Percentiles rank a stretch among this genome's conserved stretches.
Conservation (phyloP, 2,797 vertebrate species). For the Notoglanidium macrostoma region DNA sequence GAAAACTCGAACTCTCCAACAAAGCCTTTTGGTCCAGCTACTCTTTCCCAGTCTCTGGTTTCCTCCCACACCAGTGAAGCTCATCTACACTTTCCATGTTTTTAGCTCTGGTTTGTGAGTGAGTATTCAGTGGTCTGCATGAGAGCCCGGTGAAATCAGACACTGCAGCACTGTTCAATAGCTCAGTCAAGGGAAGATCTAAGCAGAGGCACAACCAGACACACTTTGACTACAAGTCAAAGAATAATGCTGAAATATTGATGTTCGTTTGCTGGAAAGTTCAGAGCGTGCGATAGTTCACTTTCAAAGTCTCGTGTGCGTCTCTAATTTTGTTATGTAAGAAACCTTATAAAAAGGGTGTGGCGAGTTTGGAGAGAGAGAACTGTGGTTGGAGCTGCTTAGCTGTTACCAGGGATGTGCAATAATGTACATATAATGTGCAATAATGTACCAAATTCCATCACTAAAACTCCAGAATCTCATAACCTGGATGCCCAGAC, state of each 20-base stretch:
- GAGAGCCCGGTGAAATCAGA: slow-evolving; percentile 39
- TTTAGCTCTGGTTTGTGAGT: slow-evolving; percentile 26
- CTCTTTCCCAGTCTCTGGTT: slow-evolving; percentile 32
- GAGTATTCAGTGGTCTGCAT: slow-evolving; percentile 20
- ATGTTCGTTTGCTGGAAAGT: not conserved
- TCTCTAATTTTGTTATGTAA: not conserved
- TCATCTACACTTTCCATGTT: slow-evolving; percentile 51
- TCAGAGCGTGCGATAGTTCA: not conserved
- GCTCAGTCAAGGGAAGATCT: slow-evolving; percentile 43
- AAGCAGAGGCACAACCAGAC: slow-evolving; percentile 10
- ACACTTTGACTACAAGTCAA: too few relatives aligned
- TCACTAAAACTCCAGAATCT: too few relatives aligned
- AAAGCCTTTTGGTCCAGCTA: slow-evolving; percentile 44
- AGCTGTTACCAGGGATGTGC: not conserved
- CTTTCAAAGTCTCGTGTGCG: not conserved
- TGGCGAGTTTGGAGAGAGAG: not conserved
- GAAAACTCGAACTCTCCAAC: slow-evolving; percentile 35
- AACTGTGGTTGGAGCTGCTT: not conserved
- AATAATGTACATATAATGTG: not conserved
- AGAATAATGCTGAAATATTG: not conserved
- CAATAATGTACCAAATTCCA: too few relatives aligned
- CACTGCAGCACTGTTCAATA: slow-evolving; percentile 42
- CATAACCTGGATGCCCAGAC: too few relatives aligned
- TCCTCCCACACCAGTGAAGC: slow-evolving; percentile 32
- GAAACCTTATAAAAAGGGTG: too few relatives aligned